Evolutionary conservation across 1,140 invertebrate genomes (phyloP).

Genomic region (Elysia chlorotica): DNA sequence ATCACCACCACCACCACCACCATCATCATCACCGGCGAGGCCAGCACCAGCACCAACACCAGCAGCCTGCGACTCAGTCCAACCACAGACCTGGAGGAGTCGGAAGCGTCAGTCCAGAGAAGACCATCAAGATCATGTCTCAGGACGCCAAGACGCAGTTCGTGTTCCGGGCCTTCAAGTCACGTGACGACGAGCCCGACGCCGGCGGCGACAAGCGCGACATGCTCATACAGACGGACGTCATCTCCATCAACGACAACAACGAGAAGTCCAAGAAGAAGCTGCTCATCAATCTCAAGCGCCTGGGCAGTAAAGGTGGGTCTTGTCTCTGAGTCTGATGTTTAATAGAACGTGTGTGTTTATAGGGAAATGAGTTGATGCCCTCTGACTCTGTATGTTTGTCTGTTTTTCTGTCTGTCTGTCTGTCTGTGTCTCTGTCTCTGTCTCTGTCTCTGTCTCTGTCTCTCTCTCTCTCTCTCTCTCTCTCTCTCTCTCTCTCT

Average conservation of each 20-base stretch:
- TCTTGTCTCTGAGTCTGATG: too few relatives aligned
- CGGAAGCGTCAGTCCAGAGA: background rate
- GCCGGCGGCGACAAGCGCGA: background rate
- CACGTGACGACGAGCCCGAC: background rate
- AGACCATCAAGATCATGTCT: conserved; percentile 3
- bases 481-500: too few relatives aligned
- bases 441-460: too few relatives aligned
- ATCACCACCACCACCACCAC: background rate
- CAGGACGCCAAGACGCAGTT: conserved; percentile 15
- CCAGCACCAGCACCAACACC: background rate
- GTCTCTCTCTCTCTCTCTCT: too few relatives aligned
- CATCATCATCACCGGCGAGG: background rate
- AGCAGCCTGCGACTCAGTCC: background rate
- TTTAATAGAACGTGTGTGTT: too few relatives aligned
- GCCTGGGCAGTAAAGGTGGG: conserved; percentile 10
- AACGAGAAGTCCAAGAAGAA: conserved; percentile 17
- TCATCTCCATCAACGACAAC: conserved; percentile 13
- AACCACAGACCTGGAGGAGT: too few relatives aligned
- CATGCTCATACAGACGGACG: conserved; percentile 23
- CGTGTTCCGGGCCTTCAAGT: conserved; percentile 8
- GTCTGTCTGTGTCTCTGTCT: too few relatives aligned
- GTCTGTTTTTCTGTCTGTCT: too few relatives aligned
- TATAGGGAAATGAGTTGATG: too few relatives aligned
- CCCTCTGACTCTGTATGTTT: too few relatives aligned
- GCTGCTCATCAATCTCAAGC: conserved; percentile 11